These are phyloP conservation scores for Platichthys flesus DNA, from an alignment of 2,113 vertebrate species.

Conservation along the genomic window DNA sequence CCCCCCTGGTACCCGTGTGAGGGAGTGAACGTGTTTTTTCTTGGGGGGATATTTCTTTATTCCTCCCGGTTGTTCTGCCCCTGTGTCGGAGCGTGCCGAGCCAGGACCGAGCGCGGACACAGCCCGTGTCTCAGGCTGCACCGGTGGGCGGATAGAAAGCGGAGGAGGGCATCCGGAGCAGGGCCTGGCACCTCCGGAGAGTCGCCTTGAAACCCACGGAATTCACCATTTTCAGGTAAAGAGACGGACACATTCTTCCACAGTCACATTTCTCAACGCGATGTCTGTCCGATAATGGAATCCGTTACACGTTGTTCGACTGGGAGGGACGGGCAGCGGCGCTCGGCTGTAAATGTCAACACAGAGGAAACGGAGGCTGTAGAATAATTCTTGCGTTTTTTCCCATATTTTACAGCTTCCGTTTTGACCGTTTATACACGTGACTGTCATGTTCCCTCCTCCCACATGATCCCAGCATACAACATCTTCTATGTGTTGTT, in stretches of 20 bases:
- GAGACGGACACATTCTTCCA: not conserved
- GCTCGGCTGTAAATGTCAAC: conserved; percentile 44
- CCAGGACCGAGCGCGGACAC: conserved; percentile 4
- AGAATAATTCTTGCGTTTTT: conserved; percentile 2
- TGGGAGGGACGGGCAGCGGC: conserved; percentile 5
- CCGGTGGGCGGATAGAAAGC: conserved; percentile 73
- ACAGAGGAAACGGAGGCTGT: conserved; percentile 42
- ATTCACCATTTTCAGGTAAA: conserved; percentile 77
- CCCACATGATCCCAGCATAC: rapidly evolving
- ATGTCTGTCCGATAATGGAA: conserved; percentile 36
- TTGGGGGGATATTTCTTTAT: conserved; percentile 31
- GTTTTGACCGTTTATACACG: not conserved
- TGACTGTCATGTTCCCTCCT: not conserved
- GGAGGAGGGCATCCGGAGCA: conserved; percentile 73
- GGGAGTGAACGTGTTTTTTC: not conserved
- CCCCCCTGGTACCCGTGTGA: not conserved
- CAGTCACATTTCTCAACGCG: rapidly evolving
- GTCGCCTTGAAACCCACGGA: conserved; percentile 64
- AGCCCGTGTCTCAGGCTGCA: conserved; percentile 42
- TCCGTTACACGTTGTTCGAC: not conserved
- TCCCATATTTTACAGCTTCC: conserved; percentile 16
- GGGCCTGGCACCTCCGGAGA: conserved; percentile 77
- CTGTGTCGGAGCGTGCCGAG: conserved; percentile 23
- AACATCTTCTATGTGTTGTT: not conserved
- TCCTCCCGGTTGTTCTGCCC: not conserved